These are phyloP conservation scores for Ailuropoda melanoleuca DNA, from an alignment of 2,113 vertebrate species.

Conservation along the genomic window DNA sequence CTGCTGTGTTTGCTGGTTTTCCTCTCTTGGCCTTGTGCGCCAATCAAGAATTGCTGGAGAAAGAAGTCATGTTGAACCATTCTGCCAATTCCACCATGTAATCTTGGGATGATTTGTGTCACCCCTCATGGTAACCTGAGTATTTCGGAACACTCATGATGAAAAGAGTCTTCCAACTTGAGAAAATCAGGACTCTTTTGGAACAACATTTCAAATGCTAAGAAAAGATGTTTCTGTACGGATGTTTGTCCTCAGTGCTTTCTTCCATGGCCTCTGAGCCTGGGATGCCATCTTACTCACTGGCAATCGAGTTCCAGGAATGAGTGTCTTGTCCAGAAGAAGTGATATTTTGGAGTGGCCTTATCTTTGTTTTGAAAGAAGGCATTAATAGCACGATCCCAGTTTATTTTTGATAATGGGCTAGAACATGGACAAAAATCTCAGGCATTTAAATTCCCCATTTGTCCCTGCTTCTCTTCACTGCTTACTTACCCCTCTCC, in stretches of 20 bases:
- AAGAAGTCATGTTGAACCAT: constrained; percentile 58
- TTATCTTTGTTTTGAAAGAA: constrained; percentile 17
- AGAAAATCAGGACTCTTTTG: constrained; percentile 11
- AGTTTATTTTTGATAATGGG: constrained; percentile 16
- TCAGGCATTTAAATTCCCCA: not conserved
- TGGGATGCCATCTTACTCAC: not conserved
- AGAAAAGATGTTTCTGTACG: not conserved
- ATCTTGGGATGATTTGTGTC: constrained; percentile 61
- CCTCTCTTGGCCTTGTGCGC: not conserved
- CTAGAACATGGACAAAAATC: not conserved
- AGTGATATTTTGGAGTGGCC: constrained; percentile 26
- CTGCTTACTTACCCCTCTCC: not conserved
- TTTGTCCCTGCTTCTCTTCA: constrained; percentile 6
- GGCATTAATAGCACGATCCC: not conserved
- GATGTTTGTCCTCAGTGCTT: not conserved
- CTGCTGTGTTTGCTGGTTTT: constrained; percentile 64
- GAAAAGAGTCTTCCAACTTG: constrained; percentile 43
- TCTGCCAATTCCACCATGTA: constrained; percentile 67
- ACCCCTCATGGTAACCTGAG: constrained; percentile 51
- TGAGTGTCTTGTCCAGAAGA: constrained; percentile 23
- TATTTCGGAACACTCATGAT: constrained; percentile 50
- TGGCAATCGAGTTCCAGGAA: not conserved
- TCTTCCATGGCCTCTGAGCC: not conserved
- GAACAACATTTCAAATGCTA: constrained; percentile 13
- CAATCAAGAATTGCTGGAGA: constrained; percentile 63